Evolutionary conservation across 64 coral and sea anemone genomes (phyloP), one percentile per base, ranked within the genome.

Genomic region (Stichodactyla helianthus): DNA sequence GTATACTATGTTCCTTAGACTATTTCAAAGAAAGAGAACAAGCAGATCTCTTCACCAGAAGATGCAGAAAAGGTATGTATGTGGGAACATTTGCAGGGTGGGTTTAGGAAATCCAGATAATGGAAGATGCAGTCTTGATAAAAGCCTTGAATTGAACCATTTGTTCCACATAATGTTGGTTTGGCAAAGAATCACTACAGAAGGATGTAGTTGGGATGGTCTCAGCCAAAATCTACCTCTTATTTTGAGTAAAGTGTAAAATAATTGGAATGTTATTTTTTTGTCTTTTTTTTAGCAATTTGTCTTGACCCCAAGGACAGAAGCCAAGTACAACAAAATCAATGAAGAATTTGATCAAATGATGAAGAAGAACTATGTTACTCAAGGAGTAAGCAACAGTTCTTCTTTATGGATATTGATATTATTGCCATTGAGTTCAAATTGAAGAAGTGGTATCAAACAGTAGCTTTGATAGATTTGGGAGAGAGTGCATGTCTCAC

Each of bases 281-380:
- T 54, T 20, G 17, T 89, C 76, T 95, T 19, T 87, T 10, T 93
- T 77, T 55, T 3, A 98, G 92, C 96, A 99, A 62, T 99, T 99
- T 88, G 93, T 99, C 54, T 77, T 99, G 20, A 99, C 97, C 26
- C 97, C 97, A 85, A 89, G 93, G 55, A 99, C 97, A 50, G 97
- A 99, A 60, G 97, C 93, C 74, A 99, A 99, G 83, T 99, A 99
- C 55, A 95, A 99, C 87, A 99, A 99, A 89, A 99, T 99, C 50
- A 99, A 99, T 94, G 90, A 99, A 77, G 97, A 99, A 61, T 99
- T 99, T 95, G 97, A 99, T 83, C 93, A 95, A 87, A 99, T 99
- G 97, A 99, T 99, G 97, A 99, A 94, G 81, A 99, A 94, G 86
- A 99, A 99, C 77, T 85, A 93, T 60, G 87, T 92, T 44, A 91